Conservation (phyloP, 2,888 invertebrate species). For the Phengaris arion region DNA sequence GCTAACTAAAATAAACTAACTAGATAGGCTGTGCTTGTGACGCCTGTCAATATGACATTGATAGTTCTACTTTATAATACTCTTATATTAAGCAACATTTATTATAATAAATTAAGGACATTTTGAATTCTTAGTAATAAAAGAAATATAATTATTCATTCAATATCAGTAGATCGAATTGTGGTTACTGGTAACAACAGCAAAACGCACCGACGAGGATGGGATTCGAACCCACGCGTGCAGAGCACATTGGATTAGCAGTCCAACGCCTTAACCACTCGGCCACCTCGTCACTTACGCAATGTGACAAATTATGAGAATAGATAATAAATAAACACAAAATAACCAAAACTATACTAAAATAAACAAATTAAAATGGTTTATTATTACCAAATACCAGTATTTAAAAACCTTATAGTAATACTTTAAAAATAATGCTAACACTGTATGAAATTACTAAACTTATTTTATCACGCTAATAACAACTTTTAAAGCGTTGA, state of each 20-base stretch:
- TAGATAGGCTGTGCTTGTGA: no score
- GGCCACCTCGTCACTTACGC: conserved; percentile 84
- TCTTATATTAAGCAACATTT: no score
- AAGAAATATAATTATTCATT: no score
- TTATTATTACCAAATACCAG: not conserved
- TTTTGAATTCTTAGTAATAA: no score
- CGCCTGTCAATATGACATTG: no score
- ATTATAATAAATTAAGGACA: no score
- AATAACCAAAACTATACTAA: not conserved
- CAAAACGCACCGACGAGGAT: conserved; percentile 82
- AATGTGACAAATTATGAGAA: not conserved
- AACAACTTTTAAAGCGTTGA: not conserved
- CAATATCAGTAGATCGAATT: no score
- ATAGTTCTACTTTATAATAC: no score
- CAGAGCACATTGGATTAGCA: conserved; percentile 83
- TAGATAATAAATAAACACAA: not conserved
- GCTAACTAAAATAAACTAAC: no score
- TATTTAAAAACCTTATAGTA: not conserved
- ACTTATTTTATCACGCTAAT: not conserved
- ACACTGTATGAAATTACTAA: not conserved
- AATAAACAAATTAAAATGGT: not conserved
- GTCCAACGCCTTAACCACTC: conserved; percentile 93
- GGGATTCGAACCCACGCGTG: conserved; percentile 92
- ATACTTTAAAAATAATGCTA: not conserved
- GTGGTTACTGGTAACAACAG: no score